Evolutionary conservation across 2,113 vertebrate species (phyloP).

Genomic region (Erythrolamprus reginae): DNA sequence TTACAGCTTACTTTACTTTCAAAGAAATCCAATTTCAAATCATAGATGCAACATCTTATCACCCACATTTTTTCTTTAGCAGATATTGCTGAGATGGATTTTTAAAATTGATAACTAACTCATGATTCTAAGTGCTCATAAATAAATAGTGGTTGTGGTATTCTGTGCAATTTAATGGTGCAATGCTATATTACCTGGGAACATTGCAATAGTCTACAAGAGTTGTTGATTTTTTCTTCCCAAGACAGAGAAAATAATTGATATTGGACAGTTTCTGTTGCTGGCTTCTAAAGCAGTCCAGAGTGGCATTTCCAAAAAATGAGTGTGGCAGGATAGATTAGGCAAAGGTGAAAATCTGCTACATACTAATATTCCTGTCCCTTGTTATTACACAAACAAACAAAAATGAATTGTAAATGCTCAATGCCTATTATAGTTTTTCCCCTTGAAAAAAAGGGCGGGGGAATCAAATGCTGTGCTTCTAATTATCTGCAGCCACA

Average conservation of each 20-base stretch:
- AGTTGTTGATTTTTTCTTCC: not conserved
- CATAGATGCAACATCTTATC: slow-evolving; percentile 15
- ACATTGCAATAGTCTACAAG: not conserved
- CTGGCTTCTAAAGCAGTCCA: not conserved
- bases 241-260: not conserved
- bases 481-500: not conserved
- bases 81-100: not conserved
- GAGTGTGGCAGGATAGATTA: not conserved
- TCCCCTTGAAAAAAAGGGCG: not conserved
- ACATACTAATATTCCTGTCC: not conserved
- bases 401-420: not conserved
- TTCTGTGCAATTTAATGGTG: not conserved
- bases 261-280: not conserved
- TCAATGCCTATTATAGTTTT: not conserved
- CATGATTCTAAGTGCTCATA: not conserved
- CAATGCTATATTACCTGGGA: not conserved
- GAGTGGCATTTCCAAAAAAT: not conserved
- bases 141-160: not conserved
- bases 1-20: not conserved
- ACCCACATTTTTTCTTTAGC: not conserved
- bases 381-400: not conserved
- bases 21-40: not conserved
- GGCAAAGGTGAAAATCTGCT: not conserved
- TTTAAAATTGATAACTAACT: not conserved
- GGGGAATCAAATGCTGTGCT: not conserved